Conservation (phyloP, 1,140 invertebrate species). For the Pseudomyrmex pallidus region DNA sequence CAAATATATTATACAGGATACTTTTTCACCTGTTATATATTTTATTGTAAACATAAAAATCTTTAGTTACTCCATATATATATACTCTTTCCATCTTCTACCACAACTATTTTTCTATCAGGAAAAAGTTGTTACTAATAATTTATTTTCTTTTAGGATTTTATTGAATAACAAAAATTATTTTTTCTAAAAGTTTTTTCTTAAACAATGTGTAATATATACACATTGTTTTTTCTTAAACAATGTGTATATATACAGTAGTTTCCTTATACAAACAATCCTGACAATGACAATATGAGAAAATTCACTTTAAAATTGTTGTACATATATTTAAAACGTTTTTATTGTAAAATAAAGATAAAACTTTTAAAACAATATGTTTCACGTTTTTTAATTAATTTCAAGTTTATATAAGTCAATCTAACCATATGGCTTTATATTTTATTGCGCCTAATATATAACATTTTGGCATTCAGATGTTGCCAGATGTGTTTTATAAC, state of each 20-base stretch:
- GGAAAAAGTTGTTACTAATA: background rate
- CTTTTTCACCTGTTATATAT: constrained; percentile 71
- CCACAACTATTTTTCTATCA: background rate
- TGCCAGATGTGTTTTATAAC: constrained; percentile 21
- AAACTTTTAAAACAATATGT: constrained; percentile 13
- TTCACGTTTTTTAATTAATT: background rate
- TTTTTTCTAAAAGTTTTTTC: constrained; percentile 3
- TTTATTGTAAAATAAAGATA: constrained; percentile 34
- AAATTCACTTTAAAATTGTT: constrained; percentile 36
- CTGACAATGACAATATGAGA: constrained; percentile 19
- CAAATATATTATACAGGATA: constrained; percentile 82
- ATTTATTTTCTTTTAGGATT: background rate
- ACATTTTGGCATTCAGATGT: background rate
- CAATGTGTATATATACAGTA: constrained; percentile 19
- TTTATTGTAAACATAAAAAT: constrained; percentile 29
- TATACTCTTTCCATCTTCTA: background rate
- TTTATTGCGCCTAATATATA: background rate
- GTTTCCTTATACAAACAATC: constrained; percentile 25
- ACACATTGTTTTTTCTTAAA: constrained; percentile 12
- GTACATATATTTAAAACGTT: constrained; percentile 16
- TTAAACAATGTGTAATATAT: constrained; percentile 24
- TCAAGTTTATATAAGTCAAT: background rate
- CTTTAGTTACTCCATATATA: background rate
- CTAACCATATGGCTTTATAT: background rate
- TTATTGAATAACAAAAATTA: constrained; percentile 1